phyloP scores from a whole-genome alignment of 1,140 invertebrate genomes.

The Ephestia elutella region DNA sequence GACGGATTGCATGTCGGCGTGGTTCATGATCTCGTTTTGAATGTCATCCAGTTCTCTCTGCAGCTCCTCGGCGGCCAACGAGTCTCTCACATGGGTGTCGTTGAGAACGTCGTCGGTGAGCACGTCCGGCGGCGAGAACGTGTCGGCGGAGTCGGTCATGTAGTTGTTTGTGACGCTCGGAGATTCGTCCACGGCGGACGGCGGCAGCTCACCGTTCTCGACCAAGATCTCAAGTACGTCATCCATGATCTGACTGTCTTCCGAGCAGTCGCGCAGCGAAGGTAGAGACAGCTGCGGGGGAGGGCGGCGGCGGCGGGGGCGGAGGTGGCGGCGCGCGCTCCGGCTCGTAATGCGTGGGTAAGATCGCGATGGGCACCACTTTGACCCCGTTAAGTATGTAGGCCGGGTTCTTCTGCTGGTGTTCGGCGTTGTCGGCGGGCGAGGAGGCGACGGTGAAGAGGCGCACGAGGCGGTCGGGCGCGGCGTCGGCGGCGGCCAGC shows the following conservation, averaged over 20 bases:
- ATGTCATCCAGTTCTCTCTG: conserved; percentile 62
- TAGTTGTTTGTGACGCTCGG: conserved; percentile 38
- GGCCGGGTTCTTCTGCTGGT: conserved; percentile 42
- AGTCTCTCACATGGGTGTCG: conserved; percentile 44
- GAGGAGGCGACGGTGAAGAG: conserved; percentile 49
- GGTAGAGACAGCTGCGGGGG: conserved; percentile 37
- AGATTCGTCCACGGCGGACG: conserved; percentile 78
- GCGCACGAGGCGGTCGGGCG: conserved; percentile 48
- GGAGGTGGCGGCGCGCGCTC: conserved; percentile 71
- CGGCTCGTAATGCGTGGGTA: conserved; percentile 57
- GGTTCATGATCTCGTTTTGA: conserved; percentile 58
- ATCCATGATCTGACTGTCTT: conserved; percentile 86
- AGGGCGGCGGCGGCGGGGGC: conserved; percentile 70
- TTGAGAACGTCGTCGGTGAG: conserved; percentile 50
- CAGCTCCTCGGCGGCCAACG: conserved; percentile 51
- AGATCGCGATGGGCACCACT: conserved; percentile 68
- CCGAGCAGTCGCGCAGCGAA: conserved; percentile 61
- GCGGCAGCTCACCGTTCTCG: conserved; percentile 92
- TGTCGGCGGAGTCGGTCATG: conserved; percentile 31
- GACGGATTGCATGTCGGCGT: conserved; percentile 44
- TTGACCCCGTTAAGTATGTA: conserved; percentile 69
- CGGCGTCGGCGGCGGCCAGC: conserved; percentile 34
- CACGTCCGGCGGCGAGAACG: conserved; percentile 50
- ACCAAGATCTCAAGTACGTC: conserved; percentile 97
- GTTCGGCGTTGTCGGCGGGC: conserved; percentile 18